A percentile compares a stretch with the other conserved stretches of the same genome.
These are phyloP conservation scores for Sarcophilus harrisii DNA, from an alignment of 2,797 vertebrate species.

Conservation along the genomic window DNA sequence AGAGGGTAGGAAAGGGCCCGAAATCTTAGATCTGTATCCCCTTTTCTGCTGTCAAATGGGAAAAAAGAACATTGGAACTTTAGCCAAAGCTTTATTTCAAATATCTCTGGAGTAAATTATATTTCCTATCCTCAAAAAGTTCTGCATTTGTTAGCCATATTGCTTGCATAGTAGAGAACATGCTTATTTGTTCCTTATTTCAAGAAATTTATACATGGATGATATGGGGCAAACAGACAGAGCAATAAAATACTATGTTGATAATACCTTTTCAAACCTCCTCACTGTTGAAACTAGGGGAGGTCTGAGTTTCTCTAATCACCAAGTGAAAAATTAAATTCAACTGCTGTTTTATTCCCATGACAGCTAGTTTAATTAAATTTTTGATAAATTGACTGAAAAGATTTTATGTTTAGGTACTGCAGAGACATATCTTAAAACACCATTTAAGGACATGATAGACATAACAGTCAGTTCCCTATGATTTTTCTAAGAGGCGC, in stretches of 20 bases:
- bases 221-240: neutral
- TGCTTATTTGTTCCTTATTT: neutral
- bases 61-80: neutral
- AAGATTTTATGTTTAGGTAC: neutral
- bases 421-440: constrained; percentile 8
- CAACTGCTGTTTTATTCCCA: constrained; percentile 53
- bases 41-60: neutral
- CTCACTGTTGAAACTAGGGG: neutral
- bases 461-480: constrained; percentile 35
- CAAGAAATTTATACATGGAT: neutral
- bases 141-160: neutral
- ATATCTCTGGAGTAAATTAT: neutral
- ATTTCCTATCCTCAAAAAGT: neutral
- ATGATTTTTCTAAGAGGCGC: constrained; percentile 38
- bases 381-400: constrained; percentile 50
- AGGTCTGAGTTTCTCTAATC: neutral
- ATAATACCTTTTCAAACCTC: neutral
- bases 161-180: neutral
- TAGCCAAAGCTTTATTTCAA: neutral
- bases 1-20: neutral
- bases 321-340: constrained; percentile 20
- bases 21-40: neutral
- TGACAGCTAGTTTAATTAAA: constrained; percentile 20
- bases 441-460: neutral
- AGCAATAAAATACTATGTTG: neutral